Percentiles rank a stretch among this genome's conserved stretches.
These are phyloP conservation scores for Trematocara zebra DNA, from an alignment of 2,113 vertebrate species.

Conservation along the genomic window DNA sequence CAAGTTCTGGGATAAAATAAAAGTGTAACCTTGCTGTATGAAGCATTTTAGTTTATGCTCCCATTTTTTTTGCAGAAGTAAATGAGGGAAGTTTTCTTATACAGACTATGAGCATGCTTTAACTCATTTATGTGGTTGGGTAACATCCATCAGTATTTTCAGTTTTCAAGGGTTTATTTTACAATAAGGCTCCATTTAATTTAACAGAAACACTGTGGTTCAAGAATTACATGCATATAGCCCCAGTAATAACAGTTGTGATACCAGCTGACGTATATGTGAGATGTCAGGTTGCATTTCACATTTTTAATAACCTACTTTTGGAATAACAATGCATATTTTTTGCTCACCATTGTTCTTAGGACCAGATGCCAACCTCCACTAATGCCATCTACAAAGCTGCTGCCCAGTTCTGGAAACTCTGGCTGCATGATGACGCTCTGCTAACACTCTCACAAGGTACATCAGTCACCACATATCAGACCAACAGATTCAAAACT, in stretches of 20 bases:
- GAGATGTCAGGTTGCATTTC: background rate
- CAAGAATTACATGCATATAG: background rate
- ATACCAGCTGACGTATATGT: background rate
- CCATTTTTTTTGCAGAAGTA: background rate
- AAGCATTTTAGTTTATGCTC: background rate
- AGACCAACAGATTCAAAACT: background rate
- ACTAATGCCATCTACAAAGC: conserved; percentile 82
- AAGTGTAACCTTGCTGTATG: background rate
- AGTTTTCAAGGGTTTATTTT: background rate
- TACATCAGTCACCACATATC: conserved; percentile 14
- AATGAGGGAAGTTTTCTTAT: background rate
- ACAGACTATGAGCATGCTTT: background rate
- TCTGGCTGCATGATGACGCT: conserved; percentile 83
- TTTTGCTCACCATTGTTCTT: conserved; percentile 7
- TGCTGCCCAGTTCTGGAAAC: conserved; percentile 83
- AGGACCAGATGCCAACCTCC: conserved; percentile 85
- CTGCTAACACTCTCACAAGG: conserved; percentile 82
- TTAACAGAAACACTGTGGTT: background rate
- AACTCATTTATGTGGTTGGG: background rate
- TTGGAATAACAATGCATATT: background rate
- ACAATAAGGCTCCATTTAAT: background rate
- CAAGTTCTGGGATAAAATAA: background rate
- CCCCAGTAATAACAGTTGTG: background rate
- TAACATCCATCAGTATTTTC: background rate
- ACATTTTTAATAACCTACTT: background rate